phyloP scores from a whole-genome alignment of 2,113 vertebrate genomes.

The Marcusenius ussheri region DNA sequence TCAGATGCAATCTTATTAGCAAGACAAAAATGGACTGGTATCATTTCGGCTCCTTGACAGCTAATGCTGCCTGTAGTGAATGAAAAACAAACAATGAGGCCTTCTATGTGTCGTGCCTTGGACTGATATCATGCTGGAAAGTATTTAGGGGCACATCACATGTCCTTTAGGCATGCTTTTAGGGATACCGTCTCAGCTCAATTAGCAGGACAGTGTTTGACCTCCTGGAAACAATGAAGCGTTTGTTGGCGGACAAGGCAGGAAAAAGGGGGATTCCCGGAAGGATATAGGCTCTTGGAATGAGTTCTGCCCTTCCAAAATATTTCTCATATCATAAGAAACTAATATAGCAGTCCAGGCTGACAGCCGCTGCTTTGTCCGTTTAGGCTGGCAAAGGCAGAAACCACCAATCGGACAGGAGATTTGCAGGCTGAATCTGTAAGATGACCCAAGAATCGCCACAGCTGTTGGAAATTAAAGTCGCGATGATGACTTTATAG shows the following conservation, averaged over 20 bases:
- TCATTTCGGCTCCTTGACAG: neutral
- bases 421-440: neutral
- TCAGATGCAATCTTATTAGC: neutral
- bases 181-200: slow-evolving; percentile 25
- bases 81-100: slow-evolving; percentile 29
- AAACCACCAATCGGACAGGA: neutral
- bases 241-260: slow-evolving; percentile 32
- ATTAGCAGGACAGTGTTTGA: slow-evolving; percentile 28
- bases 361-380: neutral
- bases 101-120: slow-evolving; percentile 27
- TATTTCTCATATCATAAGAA: slow-evolving; percentile 5
- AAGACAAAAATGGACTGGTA: neutral
- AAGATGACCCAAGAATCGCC: neutral
- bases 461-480: neutral
- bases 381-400: neutral
- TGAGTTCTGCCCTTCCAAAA: neutral
- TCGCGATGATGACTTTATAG: neutral
- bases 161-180: slow-evolving; percentile 34
- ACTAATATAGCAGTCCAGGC: neutral
- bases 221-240: slow-evolving; percentile 30
- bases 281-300: neutral
- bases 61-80: slow-evolving; percentile 13
- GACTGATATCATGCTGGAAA: slow-evolving; percentile 36
- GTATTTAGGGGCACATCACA: slow-evolving; percentile 42
- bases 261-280: slow-evolving; percentile 10